Evolutionary conservation across 1,140 invertebrate species (phyloP), one percentile per base, ranked within the genome.

Genomic region (Holcopasites calliopsidis): DNA sequence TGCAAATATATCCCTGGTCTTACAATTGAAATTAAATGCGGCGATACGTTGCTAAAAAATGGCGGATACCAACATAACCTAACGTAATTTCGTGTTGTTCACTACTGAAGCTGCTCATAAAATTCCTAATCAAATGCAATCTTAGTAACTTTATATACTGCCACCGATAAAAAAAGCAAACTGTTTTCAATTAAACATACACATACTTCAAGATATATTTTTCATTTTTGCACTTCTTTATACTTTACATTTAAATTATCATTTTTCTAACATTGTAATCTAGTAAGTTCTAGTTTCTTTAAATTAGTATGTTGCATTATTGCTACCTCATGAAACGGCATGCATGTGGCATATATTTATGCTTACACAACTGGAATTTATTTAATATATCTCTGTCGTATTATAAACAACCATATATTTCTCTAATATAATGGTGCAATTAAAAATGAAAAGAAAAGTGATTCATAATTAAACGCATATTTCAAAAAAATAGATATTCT

Each of bases 71-170:
- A n/a, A n/a, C n/a, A n/a, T n/a, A n/a, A n/a, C n/a, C n/a, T n/a
- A n/a, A n/a, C n/a, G n/a, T n/a, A n/a, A n/a, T n/a, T n/a, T n/a
- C n/a, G n/a, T n/a, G n/a, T n/a, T n/a, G n/a, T n/a, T n/a, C n/a
- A n/a, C n/a, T n/a, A n/a, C n/a, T n/a, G n/a, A n/a, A n/a, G n/a
- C n/a, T n/a, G n/a, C n/a, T 52, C 33, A 21, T 52, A 23, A 40
- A 52, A 65, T 73, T 42, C 28, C 60, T 40, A 54, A 33, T 1
- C 16, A 42, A 64, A 52, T 42, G 52, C 70, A 73, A 11, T 54
- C 8, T 3, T 33, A 33, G 58, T 60, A 73, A 73, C 70, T 13
- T 18, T 52, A 64, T 2, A 23, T 21, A 28, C 16, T 0, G 5
- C 40, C 13, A 42, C 3, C 11, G 18, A 21, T 10, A 11, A 7